Base-by-base conservation (phyloP, 1,140 invertebrate genomes). In the Pseudomyrmex pallidus region DNA sequence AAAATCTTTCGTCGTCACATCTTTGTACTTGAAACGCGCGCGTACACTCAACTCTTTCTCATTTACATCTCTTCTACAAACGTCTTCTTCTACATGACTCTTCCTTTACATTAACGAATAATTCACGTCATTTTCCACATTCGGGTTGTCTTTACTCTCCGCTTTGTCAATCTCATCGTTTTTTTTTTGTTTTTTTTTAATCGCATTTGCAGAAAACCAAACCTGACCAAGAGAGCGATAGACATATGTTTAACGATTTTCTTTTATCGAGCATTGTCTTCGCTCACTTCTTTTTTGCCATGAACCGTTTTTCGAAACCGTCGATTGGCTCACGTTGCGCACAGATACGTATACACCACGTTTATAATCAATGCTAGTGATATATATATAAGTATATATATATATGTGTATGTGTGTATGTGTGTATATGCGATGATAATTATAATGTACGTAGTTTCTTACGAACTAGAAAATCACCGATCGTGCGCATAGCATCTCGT, bases 401-500 rank as follows among this genome's bases (percentile, higher is more conserved):
- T 35, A 35, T 35, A 35, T 35, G 35, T 35, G 35, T 35, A 35
- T 35, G 35, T 35, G 35, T 35, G 35, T 7, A 35, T 35, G 35
- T 84, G 74, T 68, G 84, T 76, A 73, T 76, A 73, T 78, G 87
- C 25, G 76, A 54, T 88, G 80, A 74, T 87, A 82, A 87, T 87
- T 74, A 83, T 74, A 83, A 87, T 88, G 62, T 62, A 67, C 72
- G 48, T 87, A 87, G 88, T 59, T 83, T 62, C 78, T 88, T 88
- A 88, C 57, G 73, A 35, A 44, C 77, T 77, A 85, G 77, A 56
- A 74, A 82, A 68, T 61, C 66, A 66, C 5, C 48, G 61, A 77
- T 85, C 78, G 63, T 17, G 66, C 52, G 67, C 52, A 68, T 63
- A 57, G 52, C 44, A 15, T 44, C 17, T 2, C 54, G 15, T 67